Evolutionary conservation across 2,113 vertebrate species (phyloP).

Genomic region (Formicarius rufipectus): DNA sequence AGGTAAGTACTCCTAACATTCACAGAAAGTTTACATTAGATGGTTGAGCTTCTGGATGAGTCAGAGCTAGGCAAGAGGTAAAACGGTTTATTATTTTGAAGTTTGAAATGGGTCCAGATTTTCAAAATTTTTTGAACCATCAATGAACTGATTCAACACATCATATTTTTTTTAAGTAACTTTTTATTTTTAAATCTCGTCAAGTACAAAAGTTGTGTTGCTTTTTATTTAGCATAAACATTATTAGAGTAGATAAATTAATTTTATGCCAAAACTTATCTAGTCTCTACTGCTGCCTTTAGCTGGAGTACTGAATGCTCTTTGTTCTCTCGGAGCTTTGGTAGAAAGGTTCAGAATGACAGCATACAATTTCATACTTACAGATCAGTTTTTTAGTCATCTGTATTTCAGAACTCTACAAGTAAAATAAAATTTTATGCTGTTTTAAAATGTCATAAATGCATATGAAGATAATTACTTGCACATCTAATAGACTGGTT

Average conservation of each 20-base stretch:
- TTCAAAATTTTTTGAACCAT: not conserved
- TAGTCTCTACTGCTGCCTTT: not conserved
- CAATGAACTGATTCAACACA: not conserved
- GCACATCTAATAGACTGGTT: not conserved
- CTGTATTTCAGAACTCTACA: not conserved
- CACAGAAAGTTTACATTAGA: not conserved
- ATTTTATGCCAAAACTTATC: constrained; percentile 5
- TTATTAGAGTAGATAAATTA: not conserved
- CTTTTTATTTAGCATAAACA: not conserved
- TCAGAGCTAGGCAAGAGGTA: not conserved
- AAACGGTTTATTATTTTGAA: not conserved
- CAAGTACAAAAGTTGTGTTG: not conserved
- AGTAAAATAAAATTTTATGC: constrained; percentile 5
- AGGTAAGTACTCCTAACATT: not conserved
- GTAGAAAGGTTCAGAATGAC: not conserved
- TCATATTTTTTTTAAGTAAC: not conserved
- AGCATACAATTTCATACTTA: not conserved
- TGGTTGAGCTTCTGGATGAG: not conserved
- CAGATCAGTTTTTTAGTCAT: not conserved
- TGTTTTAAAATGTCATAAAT: constrained; percentile 4
- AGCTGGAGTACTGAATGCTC: not conserved
- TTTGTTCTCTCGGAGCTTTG: not conserved
- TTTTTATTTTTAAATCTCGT: not conserved
- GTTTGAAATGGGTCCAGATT: not conserved
- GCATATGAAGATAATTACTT: not conserved